Evolutionary conservation across 2,888 invertebrate genomes (phyloP).

Genomic region (Athalia cordata): DNA sequence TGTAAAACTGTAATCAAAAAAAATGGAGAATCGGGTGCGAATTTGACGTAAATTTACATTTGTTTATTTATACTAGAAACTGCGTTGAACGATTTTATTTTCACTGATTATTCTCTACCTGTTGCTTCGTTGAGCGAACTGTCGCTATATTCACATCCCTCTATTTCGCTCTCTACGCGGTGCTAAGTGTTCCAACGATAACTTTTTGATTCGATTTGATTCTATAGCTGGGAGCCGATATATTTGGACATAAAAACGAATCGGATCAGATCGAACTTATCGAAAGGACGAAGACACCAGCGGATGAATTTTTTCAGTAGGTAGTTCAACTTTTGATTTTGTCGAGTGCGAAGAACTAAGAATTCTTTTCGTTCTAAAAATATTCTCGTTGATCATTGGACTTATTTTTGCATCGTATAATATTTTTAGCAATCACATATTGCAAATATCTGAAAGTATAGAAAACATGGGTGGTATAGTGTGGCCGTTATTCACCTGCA

Average conservation of each 20-base stretch:
- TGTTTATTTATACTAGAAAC: no score
- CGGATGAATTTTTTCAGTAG: constrained; percentile 91
- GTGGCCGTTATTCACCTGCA: constrained; percentile 86
- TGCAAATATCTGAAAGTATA: constrained; percentile 85
- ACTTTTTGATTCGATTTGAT: background rate
- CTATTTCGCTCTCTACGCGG: no score
- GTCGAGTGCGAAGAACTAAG: no score
- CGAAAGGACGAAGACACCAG: constrained; percentile 78
- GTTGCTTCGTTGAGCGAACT: no score
- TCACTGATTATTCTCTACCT: no score
- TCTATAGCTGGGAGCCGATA: constrained; percentile 67
- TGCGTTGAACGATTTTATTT: no score
- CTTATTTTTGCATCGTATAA: constrained; percentile 16
- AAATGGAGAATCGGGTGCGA: no score
- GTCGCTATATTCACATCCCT: no score
- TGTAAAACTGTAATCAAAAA: no score
- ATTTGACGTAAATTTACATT: no score
- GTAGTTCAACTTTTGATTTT: constrained; percentile 58
- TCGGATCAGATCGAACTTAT: constrained; percentile 52
- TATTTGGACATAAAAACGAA: constrained; percentile 50
- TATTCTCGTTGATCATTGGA: constrained; percentile 20
- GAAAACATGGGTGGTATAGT: constrained; percentile 85
- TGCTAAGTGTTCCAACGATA: background rate
- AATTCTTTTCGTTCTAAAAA: background rate
- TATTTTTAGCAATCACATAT: constrained; percentile 82